Conservation (phyloP, 2,113 vertebrate genomes). For the Hippolais icterina region DNA sequence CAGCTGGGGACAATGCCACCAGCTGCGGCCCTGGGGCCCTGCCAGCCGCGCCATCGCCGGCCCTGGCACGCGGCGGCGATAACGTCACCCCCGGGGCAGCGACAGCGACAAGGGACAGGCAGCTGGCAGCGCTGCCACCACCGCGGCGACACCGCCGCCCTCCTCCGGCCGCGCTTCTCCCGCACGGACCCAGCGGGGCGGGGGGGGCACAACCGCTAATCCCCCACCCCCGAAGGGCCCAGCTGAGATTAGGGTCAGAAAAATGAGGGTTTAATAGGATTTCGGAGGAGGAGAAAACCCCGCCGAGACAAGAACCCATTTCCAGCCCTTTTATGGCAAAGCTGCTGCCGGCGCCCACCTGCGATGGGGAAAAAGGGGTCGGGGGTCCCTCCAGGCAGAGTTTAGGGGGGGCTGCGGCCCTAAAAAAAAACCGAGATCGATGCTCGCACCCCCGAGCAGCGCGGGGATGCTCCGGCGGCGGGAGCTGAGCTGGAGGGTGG, state of each 20-base stretch:
- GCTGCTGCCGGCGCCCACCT: neutral
- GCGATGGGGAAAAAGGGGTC: fast-evolving
- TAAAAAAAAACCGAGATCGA: fast-evolving
- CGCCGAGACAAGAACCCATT: neutral
- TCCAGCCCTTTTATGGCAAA: conserved; percentile 10
- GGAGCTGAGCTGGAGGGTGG: fast-evolving
- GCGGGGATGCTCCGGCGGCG: fast-evolving
- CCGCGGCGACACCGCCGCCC: neutral
- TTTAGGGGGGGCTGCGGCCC: neutral
- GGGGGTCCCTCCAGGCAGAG: neutral
- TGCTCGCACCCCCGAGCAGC: fast-evolving
- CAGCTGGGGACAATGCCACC: neutral
- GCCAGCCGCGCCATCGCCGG: neutral
- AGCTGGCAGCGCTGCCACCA: neutral
- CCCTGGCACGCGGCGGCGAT: neutral
- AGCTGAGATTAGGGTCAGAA: conserved; percentile 59
- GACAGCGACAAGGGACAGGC: neutral
- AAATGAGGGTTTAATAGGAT: conserved; percentile 59
- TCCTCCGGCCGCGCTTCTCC: neutral
- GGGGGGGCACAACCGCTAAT: neutral
- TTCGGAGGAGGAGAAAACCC: neutral
- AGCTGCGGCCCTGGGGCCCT: neutral
- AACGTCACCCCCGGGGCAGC: neutral
- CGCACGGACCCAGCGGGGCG: neutral
- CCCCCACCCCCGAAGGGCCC: neutral